Evolutionary conservation across 2,113 vertebrate species (phyloP).

Genomic region (Echinops telfairi): DNA sequence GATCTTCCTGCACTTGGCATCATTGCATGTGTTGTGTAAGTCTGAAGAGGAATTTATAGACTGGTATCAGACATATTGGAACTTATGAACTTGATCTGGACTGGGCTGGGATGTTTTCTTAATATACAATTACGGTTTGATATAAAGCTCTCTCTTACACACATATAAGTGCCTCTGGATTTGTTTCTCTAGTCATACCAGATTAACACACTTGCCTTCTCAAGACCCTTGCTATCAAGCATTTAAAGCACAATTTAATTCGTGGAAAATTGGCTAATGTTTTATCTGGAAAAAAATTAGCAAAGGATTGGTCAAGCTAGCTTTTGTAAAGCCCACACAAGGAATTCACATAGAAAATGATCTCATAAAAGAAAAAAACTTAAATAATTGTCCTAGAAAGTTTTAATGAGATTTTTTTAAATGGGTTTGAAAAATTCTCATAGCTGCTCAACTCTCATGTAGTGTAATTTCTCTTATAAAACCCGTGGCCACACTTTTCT

Average conservation of each 20-base stretch:
- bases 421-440: neutral
- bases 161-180: too few species aligned
- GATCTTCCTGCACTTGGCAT: too few species aligned
- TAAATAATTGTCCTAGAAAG: constrained; percentile 4
- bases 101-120: too few species aligned
- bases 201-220: neutral
- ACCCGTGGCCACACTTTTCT: neutral
- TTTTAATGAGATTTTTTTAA: neutral
- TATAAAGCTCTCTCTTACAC: too few species aligned
- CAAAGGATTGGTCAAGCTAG: neutral
- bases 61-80: too few species aligned
- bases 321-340: neutral
- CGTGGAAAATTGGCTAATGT: constrained; percentile 15
- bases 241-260: neutral
- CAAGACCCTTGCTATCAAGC: neutral
- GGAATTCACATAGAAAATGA: constrained; percentile 20
- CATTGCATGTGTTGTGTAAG: too few species aligned
- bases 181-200: too few species aligned
- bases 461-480: constrained; percentile 23
- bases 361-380: constrained; percentile 9
- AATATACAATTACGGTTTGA: too few species aligned
- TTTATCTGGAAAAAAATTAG: constrained; percentile 39
- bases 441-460: neutral
- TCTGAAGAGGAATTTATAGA: too few species aligned
- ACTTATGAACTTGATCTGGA: too few species aligned